These are phyloP conservation scores for Caprella mutica DNA, from an alignment of 2,888 invertebrate genomes.

Conservation along the genomic window DNA sequence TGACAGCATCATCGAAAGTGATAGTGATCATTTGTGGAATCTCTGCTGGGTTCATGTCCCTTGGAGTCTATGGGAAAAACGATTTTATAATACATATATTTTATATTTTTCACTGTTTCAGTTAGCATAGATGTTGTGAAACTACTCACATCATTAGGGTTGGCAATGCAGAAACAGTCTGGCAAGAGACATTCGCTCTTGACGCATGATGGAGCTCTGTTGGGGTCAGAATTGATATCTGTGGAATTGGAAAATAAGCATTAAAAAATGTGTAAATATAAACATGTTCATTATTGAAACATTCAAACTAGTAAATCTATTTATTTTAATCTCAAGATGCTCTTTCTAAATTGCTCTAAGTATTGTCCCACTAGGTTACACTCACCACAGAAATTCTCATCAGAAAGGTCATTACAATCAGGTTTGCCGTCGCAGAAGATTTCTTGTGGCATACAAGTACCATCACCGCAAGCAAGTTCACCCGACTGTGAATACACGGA, in stretches of 20 bases:
- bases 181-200: constrained; percentile 72
- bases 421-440: constrained; percentile 88
- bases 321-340: too few relatives aligned
- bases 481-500: constrained; percentile 39
- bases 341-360: not conserved
- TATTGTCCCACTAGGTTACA: not conserved
- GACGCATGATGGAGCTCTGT: constrained; percentile 81
- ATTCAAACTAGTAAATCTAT: too few relatives aligned
- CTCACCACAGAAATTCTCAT: constrained; percentile 76
- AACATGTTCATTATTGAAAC: too few relatives aligned
- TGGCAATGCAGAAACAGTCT: constrained; percentile 89
- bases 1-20: constrained; percentile 88
- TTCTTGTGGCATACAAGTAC: constrained; percentile 72
- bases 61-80: constrained; percentile 23
- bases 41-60: constrained; percentile 34
- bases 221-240: constrained; percentile 89
- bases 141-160: constrained; percentile 59
- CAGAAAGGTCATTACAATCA: constrained; percentile 74
- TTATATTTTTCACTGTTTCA: not conserved
- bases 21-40: constrained; percentile 90
- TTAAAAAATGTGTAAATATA: too few relatives aligned
- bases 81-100: not conserved
- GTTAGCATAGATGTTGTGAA: not conserved
- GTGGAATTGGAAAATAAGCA: constrained; percentile 34
- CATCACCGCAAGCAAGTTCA: constrained; percentile 73